Base-by-base conservation (phyloP, 2,797 vertebrate genomes). In the Lepus oiostolus region DNA sequence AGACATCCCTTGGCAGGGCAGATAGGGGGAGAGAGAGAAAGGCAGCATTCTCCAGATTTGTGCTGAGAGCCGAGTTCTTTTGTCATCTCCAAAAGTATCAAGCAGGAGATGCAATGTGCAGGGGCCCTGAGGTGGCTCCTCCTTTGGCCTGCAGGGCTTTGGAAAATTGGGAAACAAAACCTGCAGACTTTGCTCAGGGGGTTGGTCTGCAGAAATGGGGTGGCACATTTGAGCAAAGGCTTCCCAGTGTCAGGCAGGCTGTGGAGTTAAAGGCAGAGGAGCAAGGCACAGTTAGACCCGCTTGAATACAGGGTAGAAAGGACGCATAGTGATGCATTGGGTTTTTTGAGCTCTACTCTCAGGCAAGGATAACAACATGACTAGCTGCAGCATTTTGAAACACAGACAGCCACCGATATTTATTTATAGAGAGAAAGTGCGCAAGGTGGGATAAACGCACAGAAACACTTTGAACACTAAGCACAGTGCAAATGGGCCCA, bases 381-480 rank as follows among this genome's bases (percentile, higher is more conserved):
- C 81, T 0, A 3, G 71, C 87, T 88, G 85, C 52, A 85, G 91
- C 75, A 21, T 83, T 90, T 38, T 70, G 90, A 47, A 85, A 85
- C 47, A 52, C 81, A 79, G 87, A 68, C 58, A 62, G 84, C 87
- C 77, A 52, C 81, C 0, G 21, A 28, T 89, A 71, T 93, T 95
- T 96, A 93, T 95, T 93, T 92, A 86, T 91, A 93, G 75, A 89
- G 67, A 88, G 88, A 85, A 92, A 92, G 68, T 68, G 50, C 38
- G 0, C 60, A 58, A 97, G 68, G 83, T 82, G 94, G 96, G 75
- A 80, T 85, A 91, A 96, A 81, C 50, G 72, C 85, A 76, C 79
- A 76, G 85, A 94, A 96, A 91, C 85, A 68, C 76, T 90, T 86
- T 58, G 96, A 95, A 90, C 89, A 88, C 79, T 47, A 72, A 96